A percentile compares a stretch with the other conserved stretches of the same genome.
Conservation (phyloP, 2,888 invertebrate species). For the Baccha elongata region DNA sequence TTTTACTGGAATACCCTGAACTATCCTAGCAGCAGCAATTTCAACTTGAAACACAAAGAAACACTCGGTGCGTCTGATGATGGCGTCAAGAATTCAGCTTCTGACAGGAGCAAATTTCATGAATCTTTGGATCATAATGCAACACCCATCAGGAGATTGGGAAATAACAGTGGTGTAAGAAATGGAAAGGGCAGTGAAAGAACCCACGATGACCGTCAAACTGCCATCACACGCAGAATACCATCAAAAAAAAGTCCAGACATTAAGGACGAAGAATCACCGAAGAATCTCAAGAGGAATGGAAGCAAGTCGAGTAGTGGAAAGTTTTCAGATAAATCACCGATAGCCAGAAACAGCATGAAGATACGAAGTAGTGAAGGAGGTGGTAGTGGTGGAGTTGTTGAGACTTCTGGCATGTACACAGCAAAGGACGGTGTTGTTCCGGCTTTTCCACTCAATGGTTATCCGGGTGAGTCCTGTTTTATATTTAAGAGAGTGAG, state of each 20-base stretch:
- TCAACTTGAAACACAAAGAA: not conserved
- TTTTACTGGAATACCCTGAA: constrained; percentile 58
- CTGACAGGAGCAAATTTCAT: not conserved
- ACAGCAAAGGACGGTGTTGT: constrained; percentile 23
- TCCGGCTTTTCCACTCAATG: constrained; percentile 52
- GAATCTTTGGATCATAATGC: not conserved
- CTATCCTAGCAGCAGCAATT: constrained; percentile 37
- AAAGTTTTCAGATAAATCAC: constrained; percentile 50
- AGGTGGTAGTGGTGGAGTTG: constrained; percentile 6
- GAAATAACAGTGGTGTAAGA: constrained; percentile 4
- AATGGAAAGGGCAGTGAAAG: not conserved
- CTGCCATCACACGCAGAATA: constrained; percentile 3
- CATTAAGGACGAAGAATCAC: not conserved
- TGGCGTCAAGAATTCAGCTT: not conserved
- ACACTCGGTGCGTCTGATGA: constrained; percentile 1
- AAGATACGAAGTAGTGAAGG: constrained; percentile 32
- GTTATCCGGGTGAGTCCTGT: constrained; percentile 62
- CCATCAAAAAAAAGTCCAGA: not conserved
- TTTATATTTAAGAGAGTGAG: constrained; percentile 30
- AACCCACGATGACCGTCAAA: constrained; percentile 19
- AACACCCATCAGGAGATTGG: constrained; percentile 9
- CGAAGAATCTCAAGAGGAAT: constrained; percentile 14
- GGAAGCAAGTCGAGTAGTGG: constrained; percentile 10
- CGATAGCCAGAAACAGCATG: constrained; percentile 12
- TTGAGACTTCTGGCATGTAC: constrained; percentile 51